Evolutionary conservation across 2,797 vertebrate species (phyloP), one percentile per base, ranked within the genome.

Genomic region (Pelodytes ibericus): DNA sequence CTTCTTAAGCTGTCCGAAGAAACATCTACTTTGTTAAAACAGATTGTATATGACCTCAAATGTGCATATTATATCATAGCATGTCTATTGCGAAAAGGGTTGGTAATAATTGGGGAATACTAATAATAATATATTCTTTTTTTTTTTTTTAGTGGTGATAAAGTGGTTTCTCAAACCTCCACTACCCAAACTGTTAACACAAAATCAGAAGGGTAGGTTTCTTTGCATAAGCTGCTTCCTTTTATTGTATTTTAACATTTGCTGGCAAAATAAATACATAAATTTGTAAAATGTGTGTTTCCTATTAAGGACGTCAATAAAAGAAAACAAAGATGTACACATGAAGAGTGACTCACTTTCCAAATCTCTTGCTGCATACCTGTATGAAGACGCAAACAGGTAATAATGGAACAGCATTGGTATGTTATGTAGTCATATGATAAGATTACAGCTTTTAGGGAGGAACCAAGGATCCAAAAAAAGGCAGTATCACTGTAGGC

Each of bases 371-470:
- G 1, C n/a, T 33, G 10, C 29, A n/a, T 69, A 56, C 27, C 66
- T 69, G 4, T 25, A 18, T 15, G 66, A 69, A 2, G 66, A 69
- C 20, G 49, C 66, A 10, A 69, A 33, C 29, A 69, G 49, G 66
- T 69, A 69, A 47, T n/a, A n/a, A n/a, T n/a, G n/a, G n/a, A n/a
- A n/a, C n/a, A n/a, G n/a, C n/a, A n/a, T n/a, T n/a, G n/a, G n/a
- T n/a, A n/a, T n/a, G n/a, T n/a, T n/a, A n/a, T n/a, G n/a, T n/a
- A n/a, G n/a, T n/a, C n/a, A n/a, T n/a, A n/a, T n/a, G n/a, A n/a
- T n/a, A n/a, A n/a, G n/a, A n/a, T n/a, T n/a, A n/a, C n/a, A n/a
- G n/a, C n/a, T n/a, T n/a, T n/a, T n/a, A n/a, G n/a, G n/a, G n/a
- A n/a, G n/a, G n/a, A n/a, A n/a, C n/a, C n/a, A n/a, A n/a, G n/a